These are phyloP conservation scores for Formica exsecta DNA, from an alignment of 1,140 invertebrate species.

Conservation along the genomic window DNA sequence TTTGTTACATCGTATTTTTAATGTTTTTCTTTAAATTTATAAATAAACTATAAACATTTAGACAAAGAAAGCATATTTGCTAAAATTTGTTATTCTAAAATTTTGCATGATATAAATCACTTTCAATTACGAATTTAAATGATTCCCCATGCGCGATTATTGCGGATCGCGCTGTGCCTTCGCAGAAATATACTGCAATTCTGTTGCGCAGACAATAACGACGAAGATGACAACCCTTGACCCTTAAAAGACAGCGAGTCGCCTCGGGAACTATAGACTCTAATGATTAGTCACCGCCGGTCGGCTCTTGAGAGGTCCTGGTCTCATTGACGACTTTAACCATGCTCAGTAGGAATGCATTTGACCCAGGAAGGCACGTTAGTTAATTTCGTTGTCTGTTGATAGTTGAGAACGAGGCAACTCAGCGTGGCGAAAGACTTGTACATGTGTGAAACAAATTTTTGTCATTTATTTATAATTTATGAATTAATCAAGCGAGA, in stretches of 20 bases:
- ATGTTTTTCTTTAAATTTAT: background rate
- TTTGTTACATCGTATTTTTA: background rate
- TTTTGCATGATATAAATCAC: background rate
- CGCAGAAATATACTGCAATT: constrained; percentile 31
- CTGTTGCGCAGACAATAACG: constrained; percentile 22
- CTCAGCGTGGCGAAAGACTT: background rate
- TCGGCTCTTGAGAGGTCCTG: constrained; percentile 64
- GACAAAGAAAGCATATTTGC: background rate
- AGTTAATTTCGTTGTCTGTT: constrained; percentile 57
- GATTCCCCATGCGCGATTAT: constrained; percentile 10
- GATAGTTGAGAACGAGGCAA: background rate
- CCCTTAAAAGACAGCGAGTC: constrained; percentile 49
- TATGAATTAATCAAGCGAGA: background rate
- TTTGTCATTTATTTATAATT: background rate
- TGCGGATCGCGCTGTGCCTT: constrained; percentile 18
- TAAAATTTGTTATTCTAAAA: background rate
- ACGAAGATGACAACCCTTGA: constrained; percentile 57
- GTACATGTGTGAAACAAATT: background rate
- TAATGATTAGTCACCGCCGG: constrained; percentile 69
- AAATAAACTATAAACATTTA: background rate
- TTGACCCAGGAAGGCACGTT: constrained; percentile 70
- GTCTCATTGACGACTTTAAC: constrained; percentile 67
- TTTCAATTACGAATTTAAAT: constrained; percentile 33
- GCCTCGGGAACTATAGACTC: constrained; percentile 55
- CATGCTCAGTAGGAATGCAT: constrained; percentile 60